Percentiles rank a stretch among this genome's conserved stretches.
These are phyloP conservation scores for Scarus forsteni DNA, from an alignment of 2,797 vertebrate genomes.

Conservation along the genomic window DNA sequence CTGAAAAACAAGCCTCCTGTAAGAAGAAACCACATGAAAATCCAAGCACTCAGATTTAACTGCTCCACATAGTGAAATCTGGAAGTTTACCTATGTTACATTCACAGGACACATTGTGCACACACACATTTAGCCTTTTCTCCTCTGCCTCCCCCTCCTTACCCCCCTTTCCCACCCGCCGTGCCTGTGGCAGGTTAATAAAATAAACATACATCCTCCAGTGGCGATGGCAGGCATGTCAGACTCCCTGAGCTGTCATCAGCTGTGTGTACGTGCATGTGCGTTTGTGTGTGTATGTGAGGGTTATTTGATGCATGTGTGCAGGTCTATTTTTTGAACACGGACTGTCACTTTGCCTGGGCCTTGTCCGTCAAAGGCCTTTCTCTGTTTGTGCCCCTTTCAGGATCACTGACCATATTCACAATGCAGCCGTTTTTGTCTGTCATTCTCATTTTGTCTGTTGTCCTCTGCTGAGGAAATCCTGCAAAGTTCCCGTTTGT, in stretches of 20 bases:
- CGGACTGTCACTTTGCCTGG: slow-evolving; percentile 69
- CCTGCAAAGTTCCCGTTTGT: background rate
- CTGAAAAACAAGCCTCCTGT: background rate
- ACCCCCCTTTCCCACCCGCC: background rate
- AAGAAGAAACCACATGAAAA: slow-evolving; percentile 4
- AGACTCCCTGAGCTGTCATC: slow-evolving; percentile 78
- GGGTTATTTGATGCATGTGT: slow-evolving; percentile 52
- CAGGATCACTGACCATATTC: background rate
- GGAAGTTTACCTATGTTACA: background rate
- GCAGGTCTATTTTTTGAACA: slow-evolving; percentile 64
- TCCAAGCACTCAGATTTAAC: background rate
- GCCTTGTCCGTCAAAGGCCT: slow-evolving; percentile 67
- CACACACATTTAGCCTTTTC: slow-evolving; percentile 19
- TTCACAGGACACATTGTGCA: slow-evolving; percentile 20
- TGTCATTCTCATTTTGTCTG: background rate
- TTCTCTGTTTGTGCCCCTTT: slow-evolving; percentile 35
- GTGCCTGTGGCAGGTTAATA: slow-evolving; percentile 77
- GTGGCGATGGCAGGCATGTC: slow-evolving; percentile 72
- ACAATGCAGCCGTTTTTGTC: background rate
- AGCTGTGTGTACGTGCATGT: slow-evolving; percentile 35
- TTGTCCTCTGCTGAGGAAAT: no score
- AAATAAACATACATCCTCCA: slow-evolving; percentile 80
- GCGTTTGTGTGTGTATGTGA: slow-evolving; percentile 15
- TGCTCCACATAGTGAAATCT: slow-evolving; percentile 27
- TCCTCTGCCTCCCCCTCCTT: background rate